A percentile compares a stretch with the other conserved stretches of the same genome.
These are phyloP conservation scores for Odontesthes bonariensis DNA, from an alignment of 2,113 vertebrate species.

Conservation along the genomic window DNA sequence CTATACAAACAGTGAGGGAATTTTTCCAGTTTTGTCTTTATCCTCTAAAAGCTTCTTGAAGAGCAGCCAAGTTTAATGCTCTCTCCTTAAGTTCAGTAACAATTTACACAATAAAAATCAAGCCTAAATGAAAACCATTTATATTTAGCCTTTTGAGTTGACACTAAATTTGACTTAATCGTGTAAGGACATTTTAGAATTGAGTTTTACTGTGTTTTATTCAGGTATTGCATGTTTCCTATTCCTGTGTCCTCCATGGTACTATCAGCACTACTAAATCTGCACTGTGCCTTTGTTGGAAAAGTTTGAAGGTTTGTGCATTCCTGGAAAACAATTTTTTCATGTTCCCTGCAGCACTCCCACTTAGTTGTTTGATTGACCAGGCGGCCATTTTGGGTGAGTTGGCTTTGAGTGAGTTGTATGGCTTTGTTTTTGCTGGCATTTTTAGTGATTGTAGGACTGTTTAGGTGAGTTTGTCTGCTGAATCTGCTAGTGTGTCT, in stretches of 20 bases:
- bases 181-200: neutral
- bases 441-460: too few species aligned
- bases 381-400: too few species aligned
- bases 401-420: too few species aligned
- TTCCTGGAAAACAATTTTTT: too few species aligned
- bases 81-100: neutral
- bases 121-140: neutral
- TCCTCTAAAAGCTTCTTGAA: conserved; percentile 55
- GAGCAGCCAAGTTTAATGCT: conserved; percentile 5
- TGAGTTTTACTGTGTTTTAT: neutral
- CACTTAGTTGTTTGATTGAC: too few species aligned
- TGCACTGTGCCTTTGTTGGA: too few species aligned
- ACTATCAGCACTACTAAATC: neutral
- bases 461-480: too few species aligned
- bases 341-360: too few species aligned
- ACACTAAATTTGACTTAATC: neutral
- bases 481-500: too few species aligned
- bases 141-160: neutral
- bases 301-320: too few species aligned
- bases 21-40: conserved; percentile 42
- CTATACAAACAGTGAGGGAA: conserved; percentile 20
- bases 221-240: neutral
- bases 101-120: neutral
- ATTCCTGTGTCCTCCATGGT: neutral
- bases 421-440: too few species aligned